Conservation (phyloP, 2,888 invertebrate species). For the Clunio marinus region DNA sequence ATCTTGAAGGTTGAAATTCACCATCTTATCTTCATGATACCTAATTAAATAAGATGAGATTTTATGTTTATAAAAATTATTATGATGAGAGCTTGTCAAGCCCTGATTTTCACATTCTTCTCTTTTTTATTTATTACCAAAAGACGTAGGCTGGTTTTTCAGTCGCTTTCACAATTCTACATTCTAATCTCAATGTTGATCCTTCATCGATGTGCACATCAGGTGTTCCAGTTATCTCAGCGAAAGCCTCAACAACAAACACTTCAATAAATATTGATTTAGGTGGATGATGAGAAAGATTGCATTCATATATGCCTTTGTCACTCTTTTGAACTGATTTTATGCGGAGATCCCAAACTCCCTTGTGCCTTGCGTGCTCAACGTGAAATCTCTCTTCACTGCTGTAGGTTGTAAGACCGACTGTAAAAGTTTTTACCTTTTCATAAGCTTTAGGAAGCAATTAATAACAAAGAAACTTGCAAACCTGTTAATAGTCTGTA, state of each 20-base stretch:
- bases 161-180: slow-evolving; percentile 42
- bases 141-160: slow-evolving; percentile 42
- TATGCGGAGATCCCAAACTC: slow-evolving; percentile 51
- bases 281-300: slow-evolving; percentile 58
- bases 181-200: slow-evolving; percentile 42
- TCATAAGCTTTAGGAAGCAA: not conserved
- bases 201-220: slow-evolving; percentile 43
- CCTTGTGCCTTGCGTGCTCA: slow-evolving; percentile 53
- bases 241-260: slow-evolving; percentile 45
- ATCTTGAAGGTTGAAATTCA: slow-evolving; percentile 74
- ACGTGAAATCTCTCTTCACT: slow-evolving; percentile 57
- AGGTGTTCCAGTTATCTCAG: slow-evolving; percentile 42
- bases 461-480: slow-evolving; percentile 42
- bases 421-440: slow-evolving; percentile 50
- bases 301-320: slow-evolving; percentile 50
- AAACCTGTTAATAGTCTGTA: slow-evolving; percentile 63
- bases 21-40: slow-evolving; percentile 81
- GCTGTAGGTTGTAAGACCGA: slow-evolving; percentile 56
- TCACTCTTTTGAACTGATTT: slow-evolving; percentile 42
- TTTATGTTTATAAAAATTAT: not conserved
- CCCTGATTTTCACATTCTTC: too few species aligned
- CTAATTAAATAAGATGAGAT: slow-evolving; percentile 46
- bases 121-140: slow-evolving; percentile 39
- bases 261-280: slow-evolving; percentile 56
- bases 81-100: too few species aligned